phyloP scores from a whole-genome alignment of 2,888 invertebrate genomes.

The Dryobota labecula region DNA sequence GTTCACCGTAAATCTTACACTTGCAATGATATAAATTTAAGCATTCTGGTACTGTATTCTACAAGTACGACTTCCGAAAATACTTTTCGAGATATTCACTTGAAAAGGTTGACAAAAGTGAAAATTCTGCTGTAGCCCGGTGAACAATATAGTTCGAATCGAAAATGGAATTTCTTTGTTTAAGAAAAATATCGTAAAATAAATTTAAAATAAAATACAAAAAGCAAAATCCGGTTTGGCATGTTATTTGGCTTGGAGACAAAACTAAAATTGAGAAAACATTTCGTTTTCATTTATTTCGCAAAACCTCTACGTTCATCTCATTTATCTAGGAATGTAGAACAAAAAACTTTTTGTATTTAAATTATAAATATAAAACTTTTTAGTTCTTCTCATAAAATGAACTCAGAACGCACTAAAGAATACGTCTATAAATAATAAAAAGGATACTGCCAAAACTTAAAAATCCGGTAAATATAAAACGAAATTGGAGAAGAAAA shows the following conservation, averaged over 20 bases:
- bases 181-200: constrained; percentile 36
- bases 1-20: constrained; percentile 83
- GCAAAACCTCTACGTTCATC: not conserved
- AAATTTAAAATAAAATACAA: constrained; percentile 19
- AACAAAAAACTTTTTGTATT: constrained; percentile 14
- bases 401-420: constrained; percentile 31
- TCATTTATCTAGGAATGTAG: constrained; percentile 20
- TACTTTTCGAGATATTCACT: constrained; percentile 57
- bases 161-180: constrained; percentile 41
- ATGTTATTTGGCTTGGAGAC: constrained; percentile 48
- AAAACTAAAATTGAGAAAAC: constrained; percentile 51
- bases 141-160: constrained; percentile 15
- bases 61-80: constrained; percentile 63
- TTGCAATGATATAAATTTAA: constrained; percentile 85
- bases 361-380: constrained; percentile 5
- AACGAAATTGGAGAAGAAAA: constrained; percentile 49
- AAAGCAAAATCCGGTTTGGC: constrained; percentile 26
- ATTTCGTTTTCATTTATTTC: constrained; percentile 40
- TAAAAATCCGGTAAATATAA: constrained; percentile 53
- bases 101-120: constrained; percentile 53
- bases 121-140: constrained; percentile 26
- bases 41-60: constrained; percentile 68
- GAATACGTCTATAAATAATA: constrained; percentile 33
- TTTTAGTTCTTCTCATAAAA: constrained; percentile 46
- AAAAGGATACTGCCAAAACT: constrained; percentile 38